Base-by-base conservation (phyloP, 1,140 invertebrate genomes). In the Orchestia grillus region DNA sequence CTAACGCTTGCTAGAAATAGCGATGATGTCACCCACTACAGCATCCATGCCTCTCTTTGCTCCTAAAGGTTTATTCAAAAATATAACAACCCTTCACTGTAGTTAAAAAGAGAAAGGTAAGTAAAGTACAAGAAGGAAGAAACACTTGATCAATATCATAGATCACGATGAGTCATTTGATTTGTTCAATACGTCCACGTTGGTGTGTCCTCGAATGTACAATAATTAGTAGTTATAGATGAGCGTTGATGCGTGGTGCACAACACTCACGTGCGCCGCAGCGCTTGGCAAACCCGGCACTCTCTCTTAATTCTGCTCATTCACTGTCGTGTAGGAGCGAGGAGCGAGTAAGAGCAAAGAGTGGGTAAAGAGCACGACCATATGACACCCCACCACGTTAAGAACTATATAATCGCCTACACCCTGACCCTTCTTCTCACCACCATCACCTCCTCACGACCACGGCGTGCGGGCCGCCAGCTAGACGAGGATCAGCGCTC, bases 11-110 rank as follows among this genome's bases (percentile, higher is more conserved):
- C 92, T 45, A 45, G 92, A 94, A 94, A 94, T 94, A 94, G 92
- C 8, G 44, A 94, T 94, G 92, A 94, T 94, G 92, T 94, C 92
- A 94, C 92, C 92, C 92, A 94, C 92, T 40, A 94, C 92, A 94
- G 92, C 92, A 94, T 44, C 92, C 92, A 94, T 94, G 44, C 92
- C 44, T 19, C 92, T 45, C 92, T 45, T 40, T 40, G 44, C 44
- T 11, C 92, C 41, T 41, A 90, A 90, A 90, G 88, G 11, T 90
- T 42, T 28, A 90, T 90, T 41, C 88, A 90, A 90, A 90, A 90
- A 90, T 42, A 90, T 28, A 41, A 77, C 62, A 77, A 77, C 62
- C 62, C 36, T 28, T 77, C 62, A 77, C 62, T 36, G 62, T 28
- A 77, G 28, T 1, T 23, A 77, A 77, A 77, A 77, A 77, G 28